These are phyloP conservation scores for Poeciliopsis paucimaculata DNA, from an alignment of 2,797 vertebrate species.

Conservation along the genomic window DNA sequence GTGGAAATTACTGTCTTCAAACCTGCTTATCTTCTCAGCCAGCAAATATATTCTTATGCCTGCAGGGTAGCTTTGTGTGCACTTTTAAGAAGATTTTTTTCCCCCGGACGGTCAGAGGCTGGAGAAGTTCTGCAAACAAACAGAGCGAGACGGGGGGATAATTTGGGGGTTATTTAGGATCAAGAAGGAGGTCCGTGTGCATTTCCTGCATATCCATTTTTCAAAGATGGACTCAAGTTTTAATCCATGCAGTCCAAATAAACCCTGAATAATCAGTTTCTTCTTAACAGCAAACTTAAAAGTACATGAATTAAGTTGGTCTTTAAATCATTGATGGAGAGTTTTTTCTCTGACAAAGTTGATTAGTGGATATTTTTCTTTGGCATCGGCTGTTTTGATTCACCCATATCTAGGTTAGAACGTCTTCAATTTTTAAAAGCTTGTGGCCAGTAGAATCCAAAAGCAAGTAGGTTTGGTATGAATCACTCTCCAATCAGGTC, in stretches of 20 bases:
- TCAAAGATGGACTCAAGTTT: slow-evolving; percentile 20
- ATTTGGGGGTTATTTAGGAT: slow-evolving; percentile 18
- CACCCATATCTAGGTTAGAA: not conserved
- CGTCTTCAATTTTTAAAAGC: not conserved
- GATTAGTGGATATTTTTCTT: not conserved
- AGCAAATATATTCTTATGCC: slow-evolving; percentile 46
- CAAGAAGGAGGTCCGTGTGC: slow-evolving; percentile 1
- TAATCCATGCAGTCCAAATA: not conserved
- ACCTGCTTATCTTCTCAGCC: slow-evolving; percentile 17
- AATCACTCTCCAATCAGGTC: not conserved
- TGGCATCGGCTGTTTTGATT: not conserved
- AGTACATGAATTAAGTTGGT: not conserved
- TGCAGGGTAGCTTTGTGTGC: slow-evolving; percentile 37
- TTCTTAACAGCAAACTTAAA: slow-evolving; percentile 26
- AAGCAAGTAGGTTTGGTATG: not conserved
- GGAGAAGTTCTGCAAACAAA: slow-evolving; percentile 19
- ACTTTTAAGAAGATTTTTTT: slow-evolving; percentile 20
- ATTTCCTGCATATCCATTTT: not conserved
- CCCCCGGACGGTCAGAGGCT: slow-evolving; percentile 22
- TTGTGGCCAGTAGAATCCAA: not conserved
- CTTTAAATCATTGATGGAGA: slow-evolving; percentile 17
- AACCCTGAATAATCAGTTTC: slow-evolving; percentile 24
- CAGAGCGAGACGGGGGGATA: not conserved
- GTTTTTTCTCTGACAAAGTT: not conserved
- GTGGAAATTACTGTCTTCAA: slow-evolving; percentile 48